These are phyloP conservation scores for Stegophylla sp. DNA, from an alignment of 2,888 invertebrate species.

Conservation along the genomic window DNA sequence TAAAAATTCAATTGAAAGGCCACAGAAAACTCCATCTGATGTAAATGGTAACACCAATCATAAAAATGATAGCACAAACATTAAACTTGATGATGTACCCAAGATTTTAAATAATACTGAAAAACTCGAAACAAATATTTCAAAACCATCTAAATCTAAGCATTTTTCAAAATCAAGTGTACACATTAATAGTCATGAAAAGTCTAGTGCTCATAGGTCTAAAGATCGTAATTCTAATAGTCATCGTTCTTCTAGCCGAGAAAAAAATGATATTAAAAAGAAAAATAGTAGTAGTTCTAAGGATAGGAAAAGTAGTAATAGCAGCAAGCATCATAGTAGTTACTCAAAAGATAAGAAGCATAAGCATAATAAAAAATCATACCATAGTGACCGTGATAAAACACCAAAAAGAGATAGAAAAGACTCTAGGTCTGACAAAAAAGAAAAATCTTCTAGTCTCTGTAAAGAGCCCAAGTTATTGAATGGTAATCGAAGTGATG, in stretches of 20 bases:
- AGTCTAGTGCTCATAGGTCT: constrained; percentile 12
- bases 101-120: constrained; percentile 2
- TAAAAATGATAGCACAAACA: constrained; percentile 11
- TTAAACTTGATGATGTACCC: background rate
- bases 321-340: constrained; percentile 7
- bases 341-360: constrained; percentile 33
- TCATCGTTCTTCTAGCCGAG: constrained; percentile 29
- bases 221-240: constrained; percentile 32
- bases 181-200: background rate
- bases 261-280: constrained; percentile 34
- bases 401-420: constrained; percentile 45
- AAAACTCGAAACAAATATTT: constrained; percentile 6
- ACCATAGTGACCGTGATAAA: constrained; percentile 24
- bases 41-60: constrained; percentile 25
- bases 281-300: constrained; percentile 6
- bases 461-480: constrained; percentile 43
- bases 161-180: background rate
- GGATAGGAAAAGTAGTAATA: constrained; percentile 29
- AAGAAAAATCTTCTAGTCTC: constrained; percentile 48
- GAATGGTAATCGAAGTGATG: constrained; percentile 44
- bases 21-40: background rate
- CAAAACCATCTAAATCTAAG: constrained; percentile 22
- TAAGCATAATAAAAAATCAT: constrained; percentile 29
- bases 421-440: constrained; percentile 42
- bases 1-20: constrained; percentile 1